These are phyloP conservation scores for Echinometra lucunter DNA, from an alignment of 53 echinoderm and acorn worm genomes.

Conservation along the genomic window DNA sequence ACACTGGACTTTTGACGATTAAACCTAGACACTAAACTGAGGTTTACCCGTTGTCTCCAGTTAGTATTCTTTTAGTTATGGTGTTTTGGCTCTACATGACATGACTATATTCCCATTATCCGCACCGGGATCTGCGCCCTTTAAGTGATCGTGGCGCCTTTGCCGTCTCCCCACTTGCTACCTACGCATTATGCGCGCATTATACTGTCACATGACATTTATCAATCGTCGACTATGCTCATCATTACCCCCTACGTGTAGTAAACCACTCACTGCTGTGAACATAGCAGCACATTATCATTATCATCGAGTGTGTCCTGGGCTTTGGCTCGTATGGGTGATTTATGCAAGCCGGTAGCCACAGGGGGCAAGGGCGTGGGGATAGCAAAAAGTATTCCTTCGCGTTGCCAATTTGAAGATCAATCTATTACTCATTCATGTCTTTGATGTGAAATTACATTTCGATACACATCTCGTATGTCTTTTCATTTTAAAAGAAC, in stretches of 20 bases:
- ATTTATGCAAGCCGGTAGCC: conserved; percentile 15
- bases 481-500: too few relatives aligned
- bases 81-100: too few relatives aligned
- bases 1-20: too few relatives aligned
- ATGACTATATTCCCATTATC: neutral
- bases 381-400: neutral
- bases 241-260: neutral
- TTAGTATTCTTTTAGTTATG: too few relatives aligned
- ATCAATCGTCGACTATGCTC: neutral
- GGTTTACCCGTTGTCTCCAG: too few relatives aligned
- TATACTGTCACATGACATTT: neutral
- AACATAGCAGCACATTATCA: conserved; percentile 11
- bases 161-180: neutral
- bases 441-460: too few relatives aligned
- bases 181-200: neutral
- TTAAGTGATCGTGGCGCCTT: neutral
- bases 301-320: neutral
- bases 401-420: neutral
- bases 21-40: too few relatives aligned
- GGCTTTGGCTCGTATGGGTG: neutral
- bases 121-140: neutral
- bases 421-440: neutral
- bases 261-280: neutral
- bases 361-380: conserved; percentile 17
- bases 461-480: too few relatives aligned